Evolutionary conservation across 1,140 invertebrate species (phyloP), one percentile per base, ranked within the genome.

Genomic region (Wasmannia auropunctata): DNA sequence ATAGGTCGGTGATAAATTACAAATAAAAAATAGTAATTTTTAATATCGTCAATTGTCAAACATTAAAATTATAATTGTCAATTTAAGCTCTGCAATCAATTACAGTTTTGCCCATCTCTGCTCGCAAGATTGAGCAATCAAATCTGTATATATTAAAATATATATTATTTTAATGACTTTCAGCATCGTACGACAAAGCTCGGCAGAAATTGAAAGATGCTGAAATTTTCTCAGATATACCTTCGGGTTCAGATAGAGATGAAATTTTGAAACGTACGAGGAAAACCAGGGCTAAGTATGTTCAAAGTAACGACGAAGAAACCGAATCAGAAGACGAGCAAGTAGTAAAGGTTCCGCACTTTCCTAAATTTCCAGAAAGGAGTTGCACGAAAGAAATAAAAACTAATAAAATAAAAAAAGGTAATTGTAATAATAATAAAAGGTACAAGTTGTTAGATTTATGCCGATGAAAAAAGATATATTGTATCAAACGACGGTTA

Each of bases 381-480:
- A 62, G 2, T 62, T 62, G 6, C 16, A 62, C 28, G 11, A 62
- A 62, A 62, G 19, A 62, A 0, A 62, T 56, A 56, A 22, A 54
- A 22, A 54, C 5, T 56, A 25, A 25, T 11, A 8, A 25, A 25
- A 56, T 5, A 62, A 34, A 62, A 16, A 34, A 62, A 34, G 28
- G 58, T 34, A 62, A 62, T 62, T 62, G 28, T 62, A 62, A 62
- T 62, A 62, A 34, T 62, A 34, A 62, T 62, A 62, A 62, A 34
- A 60, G 4, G 25, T 14, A 60, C 25, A 60, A 60, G 22, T 58
- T 60, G 3, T 60, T 60, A 60, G 7, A 60, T 3, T 62, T n/a
- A 8, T 16, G 16, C 8, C 34, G 58, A 62, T 31, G 16, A 62
- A 62, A 62, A 8, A 62, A 34, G 3, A 34, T 62, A 34, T 62